Conservation (phyloP, 2,797 vertebrate species). For the Cyclura pinguis region DNA sequence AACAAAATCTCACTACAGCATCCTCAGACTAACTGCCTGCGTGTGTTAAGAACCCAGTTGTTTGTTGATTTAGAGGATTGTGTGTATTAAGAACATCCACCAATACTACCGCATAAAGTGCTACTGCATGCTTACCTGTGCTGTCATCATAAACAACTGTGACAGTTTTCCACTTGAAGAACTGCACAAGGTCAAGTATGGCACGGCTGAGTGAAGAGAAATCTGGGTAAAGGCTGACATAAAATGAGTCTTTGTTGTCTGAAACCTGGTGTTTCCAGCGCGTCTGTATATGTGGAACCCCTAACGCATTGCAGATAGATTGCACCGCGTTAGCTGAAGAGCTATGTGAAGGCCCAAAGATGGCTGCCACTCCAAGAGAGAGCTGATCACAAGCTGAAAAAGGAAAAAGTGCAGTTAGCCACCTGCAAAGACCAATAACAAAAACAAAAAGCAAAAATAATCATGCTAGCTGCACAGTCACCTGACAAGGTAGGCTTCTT, state of each 20-base stretch:
- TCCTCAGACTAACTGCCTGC: neutral
- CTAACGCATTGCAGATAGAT: conserved; percentile 97
- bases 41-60: neutral
- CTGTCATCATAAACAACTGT: conserved; percentile 99
- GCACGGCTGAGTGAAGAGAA: conserved; percentile 98
- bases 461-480: conserved; percentile 43
- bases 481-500: conserved; percentile 15
- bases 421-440: conserved; percentile 73
- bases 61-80: neutral
- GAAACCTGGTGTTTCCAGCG: conserved; percentile 99
- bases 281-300: conserved; percentile 98
- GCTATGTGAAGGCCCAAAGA: conserved; percentile 98
- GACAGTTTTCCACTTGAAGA: conserved; percentile 99
- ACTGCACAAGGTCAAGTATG: conserved; percentile 97
- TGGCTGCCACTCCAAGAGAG: conserved; percentile 96
- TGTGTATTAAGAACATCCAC: neutral
- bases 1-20: neutral
- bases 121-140: conserved; percentile 86
- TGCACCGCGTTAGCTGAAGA: conserved; percentile 98
- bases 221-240: conserved; percentile 97
- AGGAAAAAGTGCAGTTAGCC: conserved; percentile 65
- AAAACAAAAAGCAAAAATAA: conserved; percentile 55
- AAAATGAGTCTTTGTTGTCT: conserved; percentile 97
- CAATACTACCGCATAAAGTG: neutral
- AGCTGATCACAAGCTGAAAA: conserved; percentile 95